Conservation (phyloP, 2,888 invertebrate species). For the Philereme vetulata region DNA sequence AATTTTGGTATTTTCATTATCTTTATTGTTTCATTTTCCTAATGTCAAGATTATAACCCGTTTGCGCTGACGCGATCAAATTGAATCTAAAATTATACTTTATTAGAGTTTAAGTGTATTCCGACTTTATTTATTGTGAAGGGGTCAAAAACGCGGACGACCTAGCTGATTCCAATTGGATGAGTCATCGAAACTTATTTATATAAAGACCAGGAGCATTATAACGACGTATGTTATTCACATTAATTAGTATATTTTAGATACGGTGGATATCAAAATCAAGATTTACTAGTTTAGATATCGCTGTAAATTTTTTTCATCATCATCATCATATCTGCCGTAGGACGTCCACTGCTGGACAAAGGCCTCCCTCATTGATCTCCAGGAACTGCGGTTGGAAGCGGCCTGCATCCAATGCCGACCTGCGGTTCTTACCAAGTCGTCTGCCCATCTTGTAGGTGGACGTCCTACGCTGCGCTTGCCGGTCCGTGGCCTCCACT, state of each 20-base stretch:
- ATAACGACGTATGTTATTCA: conserved; percentile 15
- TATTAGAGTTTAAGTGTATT: conserved; percentile 35
- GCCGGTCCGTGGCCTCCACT: too few species aligned
- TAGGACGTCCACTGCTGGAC: too few species aligned
- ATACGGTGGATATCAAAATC: background rate
- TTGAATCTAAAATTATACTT: conserved; percentile 34
- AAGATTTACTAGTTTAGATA: background rate
- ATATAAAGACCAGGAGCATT: conserved; percentile 29
- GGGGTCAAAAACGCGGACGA: conserved; percentile 33
- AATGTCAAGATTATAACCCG: conserved; percentile 48
- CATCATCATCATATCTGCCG: too few species aligned
- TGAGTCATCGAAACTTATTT: conserved; percentile 30
- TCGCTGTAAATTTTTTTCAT: too few species aligned
- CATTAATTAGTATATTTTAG: background rate
- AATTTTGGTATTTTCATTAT: conserved; percentile 76
- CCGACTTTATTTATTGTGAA: conserved; percentile 32
- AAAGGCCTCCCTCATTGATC: too few species aligned
- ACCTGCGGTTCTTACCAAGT: too few species aligned
- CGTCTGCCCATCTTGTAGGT: too few species aligned
- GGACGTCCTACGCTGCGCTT: too few species aligned
- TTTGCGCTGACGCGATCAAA: conserved; percentile 26
- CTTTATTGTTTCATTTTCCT: conserved; percentile 69
- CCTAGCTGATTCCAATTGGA: conserved; percentile 20
- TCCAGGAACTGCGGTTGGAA: too few species aligned
- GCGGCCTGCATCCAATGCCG: too few species aligned